Percentiles rank a stretch among this genome's conserved stretches.
Evolutionary conservation across 2,797 vertebrate genomes (phyloP).

Genomic region (Chrosomus eos): DNA sequence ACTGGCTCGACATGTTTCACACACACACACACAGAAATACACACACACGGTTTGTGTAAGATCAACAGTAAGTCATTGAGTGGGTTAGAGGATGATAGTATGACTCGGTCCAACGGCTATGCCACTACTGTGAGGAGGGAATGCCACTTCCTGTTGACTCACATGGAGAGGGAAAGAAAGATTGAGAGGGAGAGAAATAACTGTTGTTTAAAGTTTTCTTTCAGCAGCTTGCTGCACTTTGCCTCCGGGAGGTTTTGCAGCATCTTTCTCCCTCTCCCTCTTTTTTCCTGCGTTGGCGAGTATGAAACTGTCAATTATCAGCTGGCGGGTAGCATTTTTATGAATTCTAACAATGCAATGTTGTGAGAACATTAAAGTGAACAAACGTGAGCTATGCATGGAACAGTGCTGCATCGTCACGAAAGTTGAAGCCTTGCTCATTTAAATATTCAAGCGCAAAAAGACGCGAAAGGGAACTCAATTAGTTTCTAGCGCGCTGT

Average conservation of each 20-base stretch:
- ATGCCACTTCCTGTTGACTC: constrained; percentile 76
- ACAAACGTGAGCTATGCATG: background rate
- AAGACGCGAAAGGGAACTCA: no score
- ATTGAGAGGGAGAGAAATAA: background rate
- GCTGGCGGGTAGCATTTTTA: no score
- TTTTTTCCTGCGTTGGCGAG: background rate
- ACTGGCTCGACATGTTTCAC: constrained; percentile 59
- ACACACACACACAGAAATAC: background rate
- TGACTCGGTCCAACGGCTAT: constrained; percentile 64
- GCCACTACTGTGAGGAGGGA: constrained; percentile 62
- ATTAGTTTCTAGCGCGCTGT: no score
- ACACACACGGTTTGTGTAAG: background rate
- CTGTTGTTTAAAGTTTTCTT: constrained; percentile 28
- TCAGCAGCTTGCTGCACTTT: background rate
- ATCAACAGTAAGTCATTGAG: constrained; percentile 18
- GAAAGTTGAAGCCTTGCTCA: no score
- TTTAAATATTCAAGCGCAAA: no score
- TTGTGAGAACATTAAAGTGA: no score
- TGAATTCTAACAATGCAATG: no score
- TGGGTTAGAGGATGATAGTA: constrained; percentile 50
- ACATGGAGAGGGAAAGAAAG: constrained; percentile 41
- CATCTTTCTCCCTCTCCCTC: background rate
- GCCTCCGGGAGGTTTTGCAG: background rate
- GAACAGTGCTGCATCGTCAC: no score
- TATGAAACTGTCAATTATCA: no score